Base-by-base conservation (phyloP, 2,797 vertebrate species). In the Eremophila alpestris region DNA sequence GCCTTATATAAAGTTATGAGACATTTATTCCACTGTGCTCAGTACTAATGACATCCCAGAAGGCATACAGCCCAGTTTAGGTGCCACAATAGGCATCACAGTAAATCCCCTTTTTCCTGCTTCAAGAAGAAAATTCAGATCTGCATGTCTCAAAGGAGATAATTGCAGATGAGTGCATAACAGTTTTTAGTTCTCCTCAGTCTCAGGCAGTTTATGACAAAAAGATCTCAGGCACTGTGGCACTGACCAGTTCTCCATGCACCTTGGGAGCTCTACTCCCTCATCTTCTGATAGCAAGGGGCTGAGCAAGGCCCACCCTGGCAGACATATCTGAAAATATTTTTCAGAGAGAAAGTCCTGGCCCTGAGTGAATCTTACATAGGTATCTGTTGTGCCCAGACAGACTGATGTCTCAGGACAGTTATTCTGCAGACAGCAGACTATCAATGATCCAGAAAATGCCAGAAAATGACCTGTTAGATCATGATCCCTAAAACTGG, bases 1-100 rank as follows among this genome's bases (percentile, higher is more conserved):
- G 55, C 29, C 34, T 86, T 59, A 74, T 18, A 74, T 56, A 60
- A 91, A 85, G 34, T 67, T 92, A 73, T 65, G 32, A 77, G 52
- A 78, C 18, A 62, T 86, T 83, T 82, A 86, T 93, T 79, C 69
- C 76, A 55, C n/a, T 87, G 49, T 80, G 52, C 32, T 91, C 87
- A 68, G 56, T 51, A 54, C n/a, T 81, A 90, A 65, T 21, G 65
- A 71, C 55, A 73, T 90, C 73, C 23, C 73, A 78, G 71, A 92
- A 95, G 55, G 62, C 4, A 0, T 45, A 73, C 36, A 56, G 43
- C 68, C 62, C 69, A 62, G 48, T 63, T 83, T 48, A 81, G 69
- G 48, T 75, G n/a, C 32, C 76, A 83, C 65, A 81, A 69, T 5
- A 78, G 22, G 23, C 69, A 83, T 45, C 0, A 10, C 34, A 65